Evolutionary conservation across 2,113 vertebrate species (phyloP).

Genomic region (Anseranas semipalmata): DNA sequence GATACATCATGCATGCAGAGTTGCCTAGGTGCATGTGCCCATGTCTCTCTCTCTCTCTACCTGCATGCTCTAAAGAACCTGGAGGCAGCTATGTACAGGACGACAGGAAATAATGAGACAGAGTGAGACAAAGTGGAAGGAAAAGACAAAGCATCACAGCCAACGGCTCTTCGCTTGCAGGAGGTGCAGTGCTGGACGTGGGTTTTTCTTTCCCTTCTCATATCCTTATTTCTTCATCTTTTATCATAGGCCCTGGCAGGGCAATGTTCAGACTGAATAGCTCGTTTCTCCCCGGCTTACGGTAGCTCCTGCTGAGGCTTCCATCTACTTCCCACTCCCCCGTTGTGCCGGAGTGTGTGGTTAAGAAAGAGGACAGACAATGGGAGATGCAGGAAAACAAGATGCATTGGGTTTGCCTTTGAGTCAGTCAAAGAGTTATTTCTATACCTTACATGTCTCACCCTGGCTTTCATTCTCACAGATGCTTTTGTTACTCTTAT

Average conservation of each 20-base stretch:
- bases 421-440: slow-evolving; percentile 64
- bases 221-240: slow-evolving; percentile 53
- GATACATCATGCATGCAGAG: background rate
- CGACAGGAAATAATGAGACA: background rate
- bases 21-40: background rate
- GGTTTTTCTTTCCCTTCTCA: slow-evolving; percentile 40
- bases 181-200: background rate
- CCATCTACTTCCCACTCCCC: slow-evolving; percentile 16
- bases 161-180: background rate
- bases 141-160: background rate
- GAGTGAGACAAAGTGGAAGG: background rate
- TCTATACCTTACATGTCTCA: slow-evolving; percentile 59
- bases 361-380: slow-evolving; percentile 51
- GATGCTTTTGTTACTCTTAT: slow-evolving; percentile 39
- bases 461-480: slow-evolving; percentile 51
- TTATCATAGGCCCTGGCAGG: slow-evolving; percentile 43
- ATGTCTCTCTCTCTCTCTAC: background rate
- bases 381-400: slow-evolving; percentile 56
- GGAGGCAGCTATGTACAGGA: background rate
- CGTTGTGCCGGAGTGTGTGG: background rate
- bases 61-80: background rate
- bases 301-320: slow-evolving; percentile 47
- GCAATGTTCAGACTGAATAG: slow-evolving; percentile 52
- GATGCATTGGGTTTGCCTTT: slow-evolving; percentile 47
- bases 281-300: background rate